A percentile compares a stretch with the other conserved stretches of the same genome.
Conservation (phyloP, 2,113 vertebrate species). For the Lepisosteus oculatus region DNA sequence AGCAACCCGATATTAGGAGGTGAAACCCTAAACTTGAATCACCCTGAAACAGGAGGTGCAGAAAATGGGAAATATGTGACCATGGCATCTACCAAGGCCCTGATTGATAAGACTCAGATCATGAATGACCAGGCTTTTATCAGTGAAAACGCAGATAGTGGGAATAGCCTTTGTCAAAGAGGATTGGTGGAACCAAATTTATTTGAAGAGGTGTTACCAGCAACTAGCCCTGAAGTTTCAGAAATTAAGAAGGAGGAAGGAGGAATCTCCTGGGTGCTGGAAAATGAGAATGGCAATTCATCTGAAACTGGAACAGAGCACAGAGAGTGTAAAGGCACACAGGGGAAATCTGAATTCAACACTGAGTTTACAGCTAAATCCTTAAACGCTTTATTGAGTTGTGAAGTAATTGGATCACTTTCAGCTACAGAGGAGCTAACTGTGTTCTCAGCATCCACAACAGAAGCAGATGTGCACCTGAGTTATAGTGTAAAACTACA, state of each 20-base stretch:
- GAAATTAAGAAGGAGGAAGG: slow-evolving; percentile 63
- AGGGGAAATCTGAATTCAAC: no score
- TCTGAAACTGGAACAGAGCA: slow-evolving; percentile 36
- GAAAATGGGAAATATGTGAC: slow-evolving; percentile 38
- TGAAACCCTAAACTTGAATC: slow-evolving; percentile 31
- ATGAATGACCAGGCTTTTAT: slow-evolving; percentile 34
- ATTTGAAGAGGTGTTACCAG: slow-evolving; percentile 62
- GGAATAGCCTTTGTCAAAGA: slow-evolving; percentile 49
- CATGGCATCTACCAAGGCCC: slow-evolving; percentile 40
- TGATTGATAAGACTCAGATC: slow-evolving; percentile 35
- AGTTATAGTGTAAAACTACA: neutral
- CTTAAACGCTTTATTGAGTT: no score
- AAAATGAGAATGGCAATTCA: slow-evolving; percentile 49
- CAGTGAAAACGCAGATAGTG: slow-evolving; percentile 30
- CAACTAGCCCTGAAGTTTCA: slow-evolving; percentile 66
- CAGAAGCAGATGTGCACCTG: slow-evolving; percentile 13
- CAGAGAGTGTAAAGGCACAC: slow-evolving; percentile 14
- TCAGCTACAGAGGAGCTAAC: slow-evolving; percentile 8
- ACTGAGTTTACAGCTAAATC: no score
- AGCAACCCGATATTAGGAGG: slow-evolving; percentile 27
- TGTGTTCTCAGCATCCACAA: slow-evolving; percentile 17
- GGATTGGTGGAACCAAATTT: slow-evolving; percentile 42
- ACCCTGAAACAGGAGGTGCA: slow-evolving; percentile 24
- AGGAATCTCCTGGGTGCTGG: slow-evolving; percentile 25
- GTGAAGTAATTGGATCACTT: slow-evolving; percentile 6